Evolutionary conservation across 2,113 vertebrate species (phyloP).

Genomic region (Pristiophorus japonicus): DNA sequence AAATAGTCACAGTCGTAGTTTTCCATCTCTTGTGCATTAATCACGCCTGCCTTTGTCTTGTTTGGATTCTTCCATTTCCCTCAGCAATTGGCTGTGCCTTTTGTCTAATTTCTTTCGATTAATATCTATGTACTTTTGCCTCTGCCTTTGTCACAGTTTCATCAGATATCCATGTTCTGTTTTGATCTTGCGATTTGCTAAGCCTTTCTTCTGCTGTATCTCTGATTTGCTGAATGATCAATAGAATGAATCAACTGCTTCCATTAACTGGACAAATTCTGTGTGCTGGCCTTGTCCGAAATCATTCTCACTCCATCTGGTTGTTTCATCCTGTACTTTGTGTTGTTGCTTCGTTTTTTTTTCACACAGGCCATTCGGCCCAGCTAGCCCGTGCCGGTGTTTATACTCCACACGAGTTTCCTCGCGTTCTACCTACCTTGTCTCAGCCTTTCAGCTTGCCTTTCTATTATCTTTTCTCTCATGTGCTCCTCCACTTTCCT

Average conservation of each 20-base stretch:
- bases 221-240: background rate
- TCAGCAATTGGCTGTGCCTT: background rate
- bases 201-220: background rate
- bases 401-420: too few relatives aligned
- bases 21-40: background rate
- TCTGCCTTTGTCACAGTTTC: background rate
- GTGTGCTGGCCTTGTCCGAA: background rate
- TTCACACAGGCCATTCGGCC: background rate
- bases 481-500: too few relatives aligned
- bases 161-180: background rate
- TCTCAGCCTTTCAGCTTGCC: too few relatives aligned
- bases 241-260: background rate
- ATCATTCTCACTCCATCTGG: background rate
- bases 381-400: too few relatives aligned
- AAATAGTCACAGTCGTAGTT: background rate
- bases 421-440: too few relatives aligned
- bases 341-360: background rate
- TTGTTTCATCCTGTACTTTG: background rate
- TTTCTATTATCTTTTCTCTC: too few relatives aligned
- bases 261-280: background rate
- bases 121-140: background rate
- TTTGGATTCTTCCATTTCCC: background rate
- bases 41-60: background rate
- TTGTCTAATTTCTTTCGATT: background rate
- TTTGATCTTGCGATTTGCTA: background rate